phyloP scores from a whole-genome alignment of 2,797 vertebrate species.

The Sparus aurata region DNA sequence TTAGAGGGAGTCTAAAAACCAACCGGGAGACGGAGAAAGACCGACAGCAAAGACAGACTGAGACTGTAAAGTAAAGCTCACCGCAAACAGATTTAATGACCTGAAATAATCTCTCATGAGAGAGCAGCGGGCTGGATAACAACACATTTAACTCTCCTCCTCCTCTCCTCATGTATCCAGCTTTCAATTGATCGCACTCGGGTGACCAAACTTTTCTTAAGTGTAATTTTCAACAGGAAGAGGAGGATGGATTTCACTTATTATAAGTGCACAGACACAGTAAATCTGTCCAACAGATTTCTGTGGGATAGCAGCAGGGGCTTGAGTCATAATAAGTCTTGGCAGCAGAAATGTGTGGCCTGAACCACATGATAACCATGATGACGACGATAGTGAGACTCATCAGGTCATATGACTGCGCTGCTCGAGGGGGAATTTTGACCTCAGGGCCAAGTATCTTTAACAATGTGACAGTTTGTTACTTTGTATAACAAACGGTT shows the following conservation, averaged over 20 bases:
- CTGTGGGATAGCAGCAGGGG: constrained; percentile 47
- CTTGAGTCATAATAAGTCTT: constrained; percentile 46
- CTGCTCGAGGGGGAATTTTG: neutral
- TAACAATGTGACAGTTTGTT: constrained; percentile 32
- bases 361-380: constrained; percentile 55
- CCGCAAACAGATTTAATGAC: constrained; percentile 17
- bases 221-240: constrained; percentile 59
- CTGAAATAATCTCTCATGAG: constrained; percentile 7
- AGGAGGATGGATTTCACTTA: constrained; percentile 62
- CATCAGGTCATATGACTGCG: constrained; percentile 50
- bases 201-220: constrained; percentile 30
- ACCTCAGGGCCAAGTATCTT: constrained; percentile 26
- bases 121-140: constrained; percentile 7
- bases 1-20: constrained; percentile 37
- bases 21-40: constrained; percentile 16
- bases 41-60: constrained; percentile 6
- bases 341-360: constrained; percentile 46
- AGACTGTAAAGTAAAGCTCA: constrained; percentile 18
- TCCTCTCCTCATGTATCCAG: constrained; percentile 29
- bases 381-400: constrained; percentile 32
- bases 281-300: constrained; percentile 68
- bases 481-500: constrained; percentile 2
- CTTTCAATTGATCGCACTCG: constrained; percentile 28
- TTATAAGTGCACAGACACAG: constrained; percentile 45
- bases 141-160: constrained; percentile 20